Conservation (phyloP, 2,797 vertebrate genomes). For the Premnoplex brunnescens region DNA sequence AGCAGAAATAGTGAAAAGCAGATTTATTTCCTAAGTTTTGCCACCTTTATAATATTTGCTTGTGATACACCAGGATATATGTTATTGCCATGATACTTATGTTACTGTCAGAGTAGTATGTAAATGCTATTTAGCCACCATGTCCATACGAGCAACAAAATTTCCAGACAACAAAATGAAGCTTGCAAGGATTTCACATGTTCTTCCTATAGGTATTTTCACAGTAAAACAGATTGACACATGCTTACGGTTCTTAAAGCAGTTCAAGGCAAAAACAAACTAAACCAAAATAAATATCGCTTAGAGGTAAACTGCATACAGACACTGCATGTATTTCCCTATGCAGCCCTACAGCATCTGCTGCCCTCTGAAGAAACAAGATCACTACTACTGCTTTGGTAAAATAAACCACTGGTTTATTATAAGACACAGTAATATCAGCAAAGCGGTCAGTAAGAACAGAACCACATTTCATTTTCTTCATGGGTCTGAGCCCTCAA, state of each 20-base stretch:
- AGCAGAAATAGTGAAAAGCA: not conserved
- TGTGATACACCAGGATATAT: not conserved
- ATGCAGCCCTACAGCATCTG: not conserved
- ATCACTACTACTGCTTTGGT: not conserved
- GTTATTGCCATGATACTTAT: not conserved
- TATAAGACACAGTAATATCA: not conserved
- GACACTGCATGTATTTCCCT: not conserved
- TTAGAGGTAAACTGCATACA: not conserved
- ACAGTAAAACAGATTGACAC: not conserved
- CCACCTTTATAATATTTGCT: not conserved
- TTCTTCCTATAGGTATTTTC: not conserved
- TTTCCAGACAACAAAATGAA: not conserved
- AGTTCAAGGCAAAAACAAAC: not conserved
- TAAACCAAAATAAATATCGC: not conserved
- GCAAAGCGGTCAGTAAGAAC: not conserved
- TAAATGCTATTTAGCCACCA: not conserved
- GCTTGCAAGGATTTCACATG: not conserved
- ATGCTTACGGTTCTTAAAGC: not conserved
- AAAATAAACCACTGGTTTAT: not conserved
- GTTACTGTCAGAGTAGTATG: too few species aligned
- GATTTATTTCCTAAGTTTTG: not conserved
- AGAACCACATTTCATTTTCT: not conserved
- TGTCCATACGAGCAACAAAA: accelerated
- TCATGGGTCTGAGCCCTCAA: not conserved
- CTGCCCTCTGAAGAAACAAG: not conserved